These are phyloP conservation scores for Dolichotis patagonum DNA, from an alignment of 2,113 vertebrate genomes.

Conservation along the genomic window DNA sequence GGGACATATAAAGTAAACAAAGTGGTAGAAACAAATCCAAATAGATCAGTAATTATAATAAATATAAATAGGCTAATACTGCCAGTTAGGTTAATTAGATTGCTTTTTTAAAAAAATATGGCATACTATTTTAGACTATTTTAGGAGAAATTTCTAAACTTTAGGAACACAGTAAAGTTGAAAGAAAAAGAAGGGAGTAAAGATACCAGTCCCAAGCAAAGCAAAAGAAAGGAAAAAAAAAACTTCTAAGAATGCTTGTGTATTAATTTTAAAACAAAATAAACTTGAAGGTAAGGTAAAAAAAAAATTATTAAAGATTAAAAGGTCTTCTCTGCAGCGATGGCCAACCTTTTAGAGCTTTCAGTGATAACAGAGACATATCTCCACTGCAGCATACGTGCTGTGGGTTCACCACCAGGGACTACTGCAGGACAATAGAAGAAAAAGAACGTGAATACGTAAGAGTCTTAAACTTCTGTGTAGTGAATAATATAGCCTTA, in stretches of 20 bases:
- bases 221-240: background rate
- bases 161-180: background rate
- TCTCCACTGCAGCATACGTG: background rate
- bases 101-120: background rate
- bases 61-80: background rate
- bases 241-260: background rate
- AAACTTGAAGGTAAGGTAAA: background rate
- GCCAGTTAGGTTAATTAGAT: background rate
- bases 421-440: background rate
- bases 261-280: background rate
- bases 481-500: background rate
- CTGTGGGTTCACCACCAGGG: background rate
- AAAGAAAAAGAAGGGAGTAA: background rate
- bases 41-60: background rate
- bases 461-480: background rate
- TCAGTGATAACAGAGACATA: background rate
- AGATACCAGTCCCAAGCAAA: conserved; percentile 9
- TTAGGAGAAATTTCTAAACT: background rate
- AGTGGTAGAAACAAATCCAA: background rate
- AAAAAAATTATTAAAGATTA: background rate
- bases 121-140: background rate
- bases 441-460: background rate
- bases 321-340: background rate
- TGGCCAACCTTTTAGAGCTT: background rate
- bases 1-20: background rate